Evolutionary conservation across 2,113 vertebrate species (phyloP).

Genomic region (Thalassoma bifasciatum): DNA sequence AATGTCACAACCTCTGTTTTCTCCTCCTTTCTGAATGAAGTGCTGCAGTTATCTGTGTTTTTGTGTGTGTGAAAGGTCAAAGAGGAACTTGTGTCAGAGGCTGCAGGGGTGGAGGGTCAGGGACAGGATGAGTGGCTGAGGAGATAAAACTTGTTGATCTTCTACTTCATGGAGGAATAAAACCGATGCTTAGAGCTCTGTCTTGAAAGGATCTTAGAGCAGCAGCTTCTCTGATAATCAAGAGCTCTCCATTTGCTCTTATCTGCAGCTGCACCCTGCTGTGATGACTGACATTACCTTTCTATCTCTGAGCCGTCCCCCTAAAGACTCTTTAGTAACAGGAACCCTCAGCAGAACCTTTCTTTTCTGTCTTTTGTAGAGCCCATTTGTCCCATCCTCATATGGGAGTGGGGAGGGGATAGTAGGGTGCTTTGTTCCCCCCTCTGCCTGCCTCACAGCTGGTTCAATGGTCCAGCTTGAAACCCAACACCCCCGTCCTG

Average conservation of each 20-base stretch:
- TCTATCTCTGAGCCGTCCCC: conserved; percentile 38
- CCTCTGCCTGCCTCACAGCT: conserved; percentile 61
- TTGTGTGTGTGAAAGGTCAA: neutral
- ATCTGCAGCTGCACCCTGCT: conserved; percentile 43
- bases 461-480: conserved; percentile 66
- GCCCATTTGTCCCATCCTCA: conserved; percentile 66
- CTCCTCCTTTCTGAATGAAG: too few species aligned
- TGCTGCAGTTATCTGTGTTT: neutral
- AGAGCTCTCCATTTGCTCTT: conserved; percentile 37
- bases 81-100: conserved; percentile 12
- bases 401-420: conserved; percentile 49
- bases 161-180: neutral
- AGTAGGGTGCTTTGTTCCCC: conserved; percentile 71
- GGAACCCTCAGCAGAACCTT: conserved; percentile 57
- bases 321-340: conserved; percentile 57
- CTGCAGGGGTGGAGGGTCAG: conserved; percentile 41
- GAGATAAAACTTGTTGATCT: conserved; percentile 64
- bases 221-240: conserved; percentile 38
- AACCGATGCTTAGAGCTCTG: too few species aligned
- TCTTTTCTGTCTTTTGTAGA: conserved; percentile 63
- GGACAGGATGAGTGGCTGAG: conserved; percentile 62
- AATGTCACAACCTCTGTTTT: neutral
- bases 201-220: too few species aligned
- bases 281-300: conserved; percentile 60
- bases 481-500: conserved; percentile 69